Evolutionary conservation across 2,888 invertebrate genomes (phyloP).

Genomic region (Ctenicera cuprea): DNA sequence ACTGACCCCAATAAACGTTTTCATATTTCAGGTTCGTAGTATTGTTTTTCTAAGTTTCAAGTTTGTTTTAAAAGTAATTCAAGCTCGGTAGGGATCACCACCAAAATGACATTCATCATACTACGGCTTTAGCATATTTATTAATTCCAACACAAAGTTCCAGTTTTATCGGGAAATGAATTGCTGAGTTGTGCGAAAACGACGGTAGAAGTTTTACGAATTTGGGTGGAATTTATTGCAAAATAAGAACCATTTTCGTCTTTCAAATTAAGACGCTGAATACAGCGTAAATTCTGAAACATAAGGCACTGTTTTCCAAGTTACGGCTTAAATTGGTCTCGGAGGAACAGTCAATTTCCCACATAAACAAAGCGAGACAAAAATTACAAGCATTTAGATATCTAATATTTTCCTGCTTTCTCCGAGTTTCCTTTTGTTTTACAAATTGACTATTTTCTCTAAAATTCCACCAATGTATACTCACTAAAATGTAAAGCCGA

Average conservation of each 20-base stretch:
- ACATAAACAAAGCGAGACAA: slow-evolving; percentile 45
- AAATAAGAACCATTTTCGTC: slow-evolving; percentile 46
- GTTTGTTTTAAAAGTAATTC: slow-evolving; percentile 15
- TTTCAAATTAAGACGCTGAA: slow-evolving; percentile 43
- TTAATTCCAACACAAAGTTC: slow-evolving; percentile 29
- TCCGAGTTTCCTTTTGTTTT: neutral
- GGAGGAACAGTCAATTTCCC: slow-evolving; percentile 37
- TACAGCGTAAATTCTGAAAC: slow-evolving; percentile 42
- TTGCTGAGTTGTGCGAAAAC: slow-evolving; percentile 25
- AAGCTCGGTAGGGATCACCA: neutral
- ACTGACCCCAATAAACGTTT: slow-evolving; percentile 16
- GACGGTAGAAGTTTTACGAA: slow-evolving; percentile 22
- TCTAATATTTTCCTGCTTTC: slow-evolving; percentile 29
- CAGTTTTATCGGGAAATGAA: slow-evolving; percentile 21
- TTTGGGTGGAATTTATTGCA: slow-evolving; percentile 36
- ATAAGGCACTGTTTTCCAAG: slow-evolving; percentile 42
- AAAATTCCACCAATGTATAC: neutral
- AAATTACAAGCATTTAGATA: slow-evolving; percentile 38
- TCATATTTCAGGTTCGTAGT: neutral
- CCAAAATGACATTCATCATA: slow-evolving; percentile 27
- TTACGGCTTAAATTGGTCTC: slow-evolving; percentile 41
- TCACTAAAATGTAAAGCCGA: neutral
- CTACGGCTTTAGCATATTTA: slow-evolving; percentile 28
- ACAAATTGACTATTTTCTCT: slow-evolving; percentile 17
- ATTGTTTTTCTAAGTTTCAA: neutral